Base-by-base conservation (phyloP, 2,113 vertebrate species). In the Labrus mixtus region DNA sequence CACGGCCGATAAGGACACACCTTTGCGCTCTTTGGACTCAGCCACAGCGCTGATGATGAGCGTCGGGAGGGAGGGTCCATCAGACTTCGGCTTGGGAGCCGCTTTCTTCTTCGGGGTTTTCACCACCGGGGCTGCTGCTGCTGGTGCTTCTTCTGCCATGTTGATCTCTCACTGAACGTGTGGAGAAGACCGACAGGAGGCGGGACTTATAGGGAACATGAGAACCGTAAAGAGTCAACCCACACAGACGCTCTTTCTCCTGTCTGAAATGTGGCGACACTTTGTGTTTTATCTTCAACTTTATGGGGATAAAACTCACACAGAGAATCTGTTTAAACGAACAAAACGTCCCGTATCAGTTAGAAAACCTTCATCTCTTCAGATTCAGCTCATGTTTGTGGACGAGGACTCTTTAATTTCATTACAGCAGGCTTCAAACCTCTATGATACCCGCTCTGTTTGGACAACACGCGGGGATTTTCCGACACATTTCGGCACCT, bases 191-290 rank as follows among this genome's bases (percentile, higher is more conserved):
- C 22, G 12, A 22, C 6, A 45, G 68, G n/a, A 57, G 62, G 51
- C 29, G 43, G 13, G 0, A 65, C 74, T 69, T 69, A 68, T 19
- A 15, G 8, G 4, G n/a, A n/a, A 1, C 13, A 48, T 81, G 95
- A 96, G 89, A 95, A 94, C 54, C 59, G 73, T 73, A 45, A 43
- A 82, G 80, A 77, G 23, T 51, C 57, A 82, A 78, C 22, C 0
- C 43, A 3, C 10, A 1, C 60, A 1, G 33, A 36, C 17, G 11
- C 3, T 12, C 53, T 3, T 20, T 33, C 2, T 10, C 17, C 41
- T 8, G 58, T 2, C 8, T 10, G 3, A 12, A 41, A 33, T 5
- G 2, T 20, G 46, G 48, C 33, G 8, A 43, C 55, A 54, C n/a
- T 10, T 73, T 82, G 80, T 82, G 74, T 73, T 82, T 82, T 82